phyloP scores from a whole-genome alignment of 2,888 invertebrate genomes.

The Cheilosia scutellata region DNA sequence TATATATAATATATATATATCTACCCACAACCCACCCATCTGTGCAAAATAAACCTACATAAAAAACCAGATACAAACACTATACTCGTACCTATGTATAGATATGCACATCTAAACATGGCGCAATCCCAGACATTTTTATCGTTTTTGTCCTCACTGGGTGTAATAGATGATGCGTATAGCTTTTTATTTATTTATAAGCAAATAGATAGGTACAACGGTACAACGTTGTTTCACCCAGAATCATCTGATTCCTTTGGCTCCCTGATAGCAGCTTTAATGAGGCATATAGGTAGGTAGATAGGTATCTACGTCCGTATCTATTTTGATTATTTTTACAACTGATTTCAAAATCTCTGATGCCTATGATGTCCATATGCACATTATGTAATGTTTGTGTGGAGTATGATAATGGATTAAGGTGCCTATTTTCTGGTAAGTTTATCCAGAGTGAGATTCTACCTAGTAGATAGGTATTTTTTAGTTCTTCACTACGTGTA shows the following conservation, averaged over 20 bases:
- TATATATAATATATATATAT: neutral
- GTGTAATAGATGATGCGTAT: slow-evolving; percentile 54
- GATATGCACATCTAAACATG: slow-evolving; percentile 54
- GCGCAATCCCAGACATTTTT: slow-evolving; percentile 82
- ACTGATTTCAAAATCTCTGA: slow-evolving; percentile 54
- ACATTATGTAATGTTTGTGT: slow-evolving; percentile 7
- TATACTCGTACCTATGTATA: neutral
- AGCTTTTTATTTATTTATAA: slow-evolving; percentile 64
- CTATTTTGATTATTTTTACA: slow-evolving; percentile 8
- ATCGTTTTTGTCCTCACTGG: slow-evolving; percentile 81
- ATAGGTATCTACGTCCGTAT: neutral
- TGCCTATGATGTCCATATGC: slow-evolving; percentile 8
- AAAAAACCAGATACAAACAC: slow-evolving; percentile 78
- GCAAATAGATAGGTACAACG: slow-evolving; percentile 47
- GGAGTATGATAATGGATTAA: neutral
- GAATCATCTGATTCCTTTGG: slow-evolving; percentile 45
- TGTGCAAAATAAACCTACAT: slow-evolving; percentile 76
- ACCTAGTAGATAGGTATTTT: too few species aligned
- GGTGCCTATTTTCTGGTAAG: too few species aligned
- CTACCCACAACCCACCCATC: slow-evolving; percentile 61
- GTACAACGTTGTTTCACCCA: slow-evolving; percentile 53
- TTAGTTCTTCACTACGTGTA: too few species aligned
- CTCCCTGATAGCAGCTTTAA: slow-evolving; percentile 38
- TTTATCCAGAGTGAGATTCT: too few species aligned
- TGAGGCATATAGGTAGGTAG: slow-evolving; percentile 4